These are phyloP conservation scores for Paralichthys olivaceus DNA, from an alignment of 2,113 vertebrate species.

Conservation along the genomic window DNA sequence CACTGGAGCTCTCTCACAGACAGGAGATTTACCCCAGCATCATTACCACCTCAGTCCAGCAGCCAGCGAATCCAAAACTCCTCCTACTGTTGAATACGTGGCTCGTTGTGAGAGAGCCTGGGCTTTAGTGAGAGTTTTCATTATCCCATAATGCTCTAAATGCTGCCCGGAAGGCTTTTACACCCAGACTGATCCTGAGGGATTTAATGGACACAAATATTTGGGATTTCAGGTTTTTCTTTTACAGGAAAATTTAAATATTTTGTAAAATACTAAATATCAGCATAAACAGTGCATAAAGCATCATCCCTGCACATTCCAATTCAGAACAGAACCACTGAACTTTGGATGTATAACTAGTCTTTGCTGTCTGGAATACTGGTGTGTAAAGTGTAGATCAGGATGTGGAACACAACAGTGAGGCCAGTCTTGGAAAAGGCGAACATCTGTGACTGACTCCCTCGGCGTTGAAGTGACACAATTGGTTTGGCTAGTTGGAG, in stretches of 20 bases:
- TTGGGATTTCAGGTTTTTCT: background rate
- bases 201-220: background rate
- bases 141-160: background rate
- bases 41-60: conserved; percentile 18
- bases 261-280: conserved; percentile 19
- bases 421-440: too few species aligned
- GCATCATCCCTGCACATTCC: background rate
- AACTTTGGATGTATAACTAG: background rate
- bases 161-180: background rate
- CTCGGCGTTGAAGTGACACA: too few species aligned
- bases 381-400: background rate
- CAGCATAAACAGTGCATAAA: conserved; percentile 4
- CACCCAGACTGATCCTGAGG: background rate
- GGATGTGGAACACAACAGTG: background rate
- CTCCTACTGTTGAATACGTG: background rate
- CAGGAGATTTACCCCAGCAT: background rate
- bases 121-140: background rate
- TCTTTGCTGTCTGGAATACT: background rate
- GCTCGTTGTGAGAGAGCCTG: background rate
- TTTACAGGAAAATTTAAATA: conserved; percentile 1
- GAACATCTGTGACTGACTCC: background rate
- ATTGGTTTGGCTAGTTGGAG: too few species aligned
- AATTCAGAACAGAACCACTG: background rate
- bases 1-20: conserved; percentile 4
- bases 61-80: background rate